Evolutionary conservation across 2,113 vertebrate species (phyloP).

Genomic region (Odocoileus virginianus): DNA sequence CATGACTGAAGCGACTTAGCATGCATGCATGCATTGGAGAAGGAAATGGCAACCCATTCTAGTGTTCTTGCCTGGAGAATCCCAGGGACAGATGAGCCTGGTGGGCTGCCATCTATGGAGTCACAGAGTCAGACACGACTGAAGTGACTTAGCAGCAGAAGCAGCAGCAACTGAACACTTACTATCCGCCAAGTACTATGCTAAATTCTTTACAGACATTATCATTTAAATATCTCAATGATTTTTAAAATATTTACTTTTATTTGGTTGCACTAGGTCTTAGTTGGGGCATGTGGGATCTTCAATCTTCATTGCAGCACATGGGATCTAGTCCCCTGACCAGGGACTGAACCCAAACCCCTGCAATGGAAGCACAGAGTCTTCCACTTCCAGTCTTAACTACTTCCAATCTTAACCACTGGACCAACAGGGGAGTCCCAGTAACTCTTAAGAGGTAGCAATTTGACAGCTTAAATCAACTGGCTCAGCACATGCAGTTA

Average conservation of each 20-base stretch:
- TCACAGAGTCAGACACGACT: accelerated
- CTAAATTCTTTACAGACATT: background rate
- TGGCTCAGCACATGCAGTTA: background rate
- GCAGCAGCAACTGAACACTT: background rate
- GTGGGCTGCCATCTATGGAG: accelerated
- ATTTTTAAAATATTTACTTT: background rate
- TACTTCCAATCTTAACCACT: background rate
- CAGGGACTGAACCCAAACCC: background rate
- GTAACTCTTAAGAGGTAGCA: background rate
- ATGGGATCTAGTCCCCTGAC: background rate
- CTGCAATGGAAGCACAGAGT: background rate
- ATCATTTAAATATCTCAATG: background rate
- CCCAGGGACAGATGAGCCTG: background rate
- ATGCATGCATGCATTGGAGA: background rate
- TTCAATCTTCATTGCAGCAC: background rate
- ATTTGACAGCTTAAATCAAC: background rate
- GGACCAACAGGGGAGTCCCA: background rate
- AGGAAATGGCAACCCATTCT: background rate
- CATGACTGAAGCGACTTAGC: background rate
- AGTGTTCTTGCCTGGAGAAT: background rate
- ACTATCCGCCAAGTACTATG: background rate
- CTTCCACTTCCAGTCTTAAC: background rate
- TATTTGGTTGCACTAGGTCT: background rate
- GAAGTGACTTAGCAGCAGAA: background rate
- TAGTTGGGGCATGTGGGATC: background rate